A percentile compares a stretch with the other conserved stretches of the same genome.
Conservation (phyloP, 2,888 invertebrate species). For the Hemistola chrysoprasaria region DNA sequence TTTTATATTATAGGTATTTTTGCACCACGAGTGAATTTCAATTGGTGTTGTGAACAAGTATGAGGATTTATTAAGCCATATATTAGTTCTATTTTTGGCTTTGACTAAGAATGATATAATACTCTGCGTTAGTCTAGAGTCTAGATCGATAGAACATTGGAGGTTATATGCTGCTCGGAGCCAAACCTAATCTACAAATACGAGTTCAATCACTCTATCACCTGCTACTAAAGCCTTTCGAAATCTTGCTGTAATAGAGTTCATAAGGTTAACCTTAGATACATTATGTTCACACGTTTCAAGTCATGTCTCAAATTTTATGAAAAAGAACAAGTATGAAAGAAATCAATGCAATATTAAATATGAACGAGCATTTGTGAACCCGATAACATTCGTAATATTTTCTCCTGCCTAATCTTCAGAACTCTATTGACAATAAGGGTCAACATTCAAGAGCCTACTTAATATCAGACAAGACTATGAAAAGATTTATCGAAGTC, state of each 20-base stretch:
- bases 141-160: background rate
- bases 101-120: background rate
- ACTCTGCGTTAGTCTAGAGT: background rate
- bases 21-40: slow-evolving; percentile 25
- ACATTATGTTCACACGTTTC: too few relatives aligned
- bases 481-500: slow-evolving; percentile 34
- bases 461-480: slow-evolving; percentile 25
- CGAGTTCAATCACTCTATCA: background rate
- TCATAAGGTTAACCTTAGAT: too few relatives aligned
- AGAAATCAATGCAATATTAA: slow-evolving; percentile 13
- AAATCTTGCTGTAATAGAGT: too few relatives aligned
- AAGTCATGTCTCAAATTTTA: background rate
- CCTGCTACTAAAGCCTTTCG: too few relatives aligned
- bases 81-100: slow-evolving; percentile 2
- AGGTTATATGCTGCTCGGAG: background rate
- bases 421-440: slow-evolving; percentile 21
- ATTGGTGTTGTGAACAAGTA: slow-evolving; percentile 9
- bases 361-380: slow-evolving; percentile 12
- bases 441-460: slow-evolving; percentile 23
- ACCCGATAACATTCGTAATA: slow-evolving; percentile 19
- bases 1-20: slow-evolving; percentile 38
- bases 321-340: background rate
- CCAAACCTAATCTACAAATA: background rate
- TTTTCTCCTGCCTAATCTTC: slow-evolving; percentile 8
- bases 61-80: slow-evolving; percentile 3